phyloP scores from a whole-genome alignment of 2,113 vertebrate species.

The Pimephales promelas region DNA sequence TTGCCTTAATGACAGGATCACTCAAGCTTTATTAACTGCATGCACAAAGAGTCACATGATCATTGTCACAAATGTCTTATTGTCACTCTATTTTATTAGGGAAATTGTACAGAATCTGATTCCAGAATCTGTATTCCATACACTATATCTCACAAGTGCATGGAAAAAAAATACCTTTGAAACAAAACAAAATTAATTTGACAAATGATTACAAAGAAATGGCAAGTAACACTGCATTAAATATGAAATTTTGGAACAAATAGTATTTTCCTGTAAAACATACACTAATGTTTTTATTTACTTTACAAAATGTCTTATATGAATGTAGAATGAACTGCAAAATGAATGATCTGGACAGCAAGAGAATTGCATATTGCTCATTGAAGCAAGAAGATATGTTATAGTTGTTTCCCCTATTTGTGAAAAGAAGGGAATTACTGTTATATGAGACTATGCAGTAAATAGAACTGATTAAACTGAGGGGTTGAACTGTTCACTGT shows the following conservation, averaged over 20 bases:
- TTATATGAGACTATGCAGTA: conserved; percentile 29
- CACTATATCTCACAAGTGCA: too few relatives aligned
- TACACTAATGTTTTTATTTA: too few relatives aligned
- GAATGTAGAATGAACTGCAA: neutral
- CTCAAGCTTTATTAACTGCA: neutral
- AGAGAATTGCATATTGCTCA: neutral
- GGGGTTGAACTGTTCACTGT: neutral
- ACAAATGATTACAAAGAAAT: too few relatives aligned
- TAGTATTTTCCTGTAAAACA: too few relatives aligned
- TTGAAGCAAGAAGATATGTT: neutral
- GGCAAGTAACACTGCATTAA: too few relatives aligned
- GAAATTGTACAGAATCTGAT: neutral
- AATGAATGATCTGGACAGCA: neutral
- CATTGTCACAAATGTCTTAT: too few relatives aligned
- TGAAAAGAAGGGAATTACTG: neutral
- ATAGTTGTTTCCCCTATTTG: neutral
- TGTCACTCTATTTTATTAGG: neutral
- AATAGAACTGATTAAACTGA: neutral
- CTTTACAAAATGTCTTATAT: too few relatives aligned
- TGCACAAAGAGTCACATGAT: neutral
- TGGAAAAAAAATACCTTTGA: too few relatives aligned
- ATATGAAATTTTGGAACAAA: too few relatives aligned
- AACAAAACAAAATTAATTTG: too few relatives aligned
- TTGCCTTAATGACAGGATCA: neutral
- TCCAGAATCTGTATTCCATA: too few relatives aligned